Conservation (phyloP, 2,113 vertebrate genomes). For the Misgurnus mizolepis region DNA sequence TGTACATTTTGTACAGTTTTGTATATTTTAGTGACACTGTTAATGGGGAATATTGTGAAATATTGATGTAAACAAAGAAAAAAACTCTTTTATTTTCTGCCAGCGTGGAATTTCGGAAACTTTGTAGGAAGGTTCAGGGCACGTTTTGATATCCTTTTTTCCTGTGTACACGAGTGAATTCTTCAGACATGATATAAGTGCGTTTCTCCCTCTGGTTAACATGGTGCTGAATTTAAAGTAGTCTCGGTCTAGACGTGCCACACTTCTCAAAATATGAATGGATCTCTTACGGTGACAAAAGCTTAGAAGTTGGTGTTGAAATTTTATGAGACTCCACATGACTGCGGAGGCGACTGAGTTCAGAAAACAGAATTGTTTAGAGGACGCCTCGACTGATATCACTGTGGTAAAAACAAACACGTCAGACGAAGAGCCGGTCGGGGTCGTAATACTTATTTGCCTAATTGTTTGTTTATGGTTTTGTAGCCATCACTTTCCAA, state of each 20-base stretch:
- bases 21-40: no score
- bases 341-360: background rate
- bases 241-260: slow-evolving; percentile 5
- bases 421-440: background rate
- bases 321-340: slow-evolving; percentile 14
- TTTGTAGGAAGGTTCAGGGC: slow-evolving; percentile 22
- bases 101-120: background rate
- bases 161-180: slow-evolving; percentile 40
- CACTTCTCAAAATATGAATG: slow-evolving; percentile 17
- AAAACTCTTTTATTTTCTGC: background rate
- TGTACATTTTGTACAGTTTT: no score
- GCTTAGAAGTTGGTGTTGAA: slow-evolving; percentile 2
- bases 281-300: slow-evolving; percentile 1
- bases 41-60: no score
- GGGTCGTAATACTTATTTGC: background rate
- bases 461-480: background rate
- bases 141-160: slow-evolving; percentile 15
- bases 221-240: slow-evolving; percentile 35
- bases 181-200: slow-evolving; percentile 41
- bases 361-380: slow-evolving; percentile 9
- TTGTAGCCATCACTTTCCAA: background rate
- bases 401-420: background rate
- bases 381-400: background rate
- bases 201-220: slow-evolving; percentile 38
- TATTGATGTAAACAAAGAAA: background rate